phyloP scores from a whole-genome alignment of 2,888 invertebrate species.

The Altica lythri region DNA sequence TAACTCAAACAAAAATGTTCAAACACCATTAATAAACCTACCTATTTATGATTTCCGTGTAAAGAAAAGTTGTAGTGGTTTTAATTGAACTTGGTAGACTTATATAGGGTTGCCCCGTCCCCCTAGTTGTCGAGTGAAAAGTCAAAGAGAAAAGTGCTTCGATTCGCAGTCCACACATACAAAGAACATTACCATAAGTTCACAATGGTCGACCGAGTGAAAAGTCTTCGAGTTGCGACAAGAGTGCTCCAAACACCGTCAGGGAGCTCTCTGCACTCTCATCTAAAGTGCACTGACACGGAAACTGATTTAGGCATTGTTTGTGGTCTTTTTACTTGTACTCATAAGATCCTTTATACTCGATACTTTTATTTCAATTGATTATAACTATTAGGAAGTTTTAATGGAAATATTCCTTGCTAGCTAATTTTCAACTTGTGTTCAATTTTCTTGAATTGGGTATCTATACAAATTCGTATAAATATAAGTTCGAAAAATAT shows the following conservation, averaged over 20 bases:
- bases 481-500: no score
- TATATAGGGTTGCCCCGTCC: no score
- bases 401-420: constrained; percentile 10
- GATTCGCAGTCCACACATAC: constrained; percentile 42
- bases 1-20: no score
- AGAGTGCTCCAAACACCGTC: constrained; percentile 48
- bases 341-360: constrained; percentile 19
- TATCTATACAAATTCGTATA: no score
- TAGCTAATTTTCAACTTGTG: constrained; percentile 1
- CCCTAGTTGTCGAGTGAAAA: no score
- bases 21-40: no score
- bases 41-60: no score
- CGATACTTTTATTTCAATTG: constrained; percentile 21
- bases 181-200: constrained; percentile 51
- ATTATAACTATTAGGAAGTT: constrained; percentile 9
- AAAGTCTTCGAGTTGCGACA: constrained; percentile 46
- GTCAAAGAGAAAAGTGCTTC: constrained; percentile 49
- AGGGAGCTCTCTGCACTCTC: constrained; percentile 35
- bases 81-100: no score
- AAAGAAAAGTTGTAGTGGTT: no score
- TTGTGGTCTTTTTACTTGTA: constrained; percentile 27
- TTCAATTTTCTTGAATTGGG: no score
- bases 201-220: constrained; percentile 47
- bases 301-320: constrained; percentile 38
- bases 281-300: constrained; percentile 34